Evolutionary conservation across 2,113 vertebrate genomes (phyloP).

Genomic region (Lepus timidus): DNA sequence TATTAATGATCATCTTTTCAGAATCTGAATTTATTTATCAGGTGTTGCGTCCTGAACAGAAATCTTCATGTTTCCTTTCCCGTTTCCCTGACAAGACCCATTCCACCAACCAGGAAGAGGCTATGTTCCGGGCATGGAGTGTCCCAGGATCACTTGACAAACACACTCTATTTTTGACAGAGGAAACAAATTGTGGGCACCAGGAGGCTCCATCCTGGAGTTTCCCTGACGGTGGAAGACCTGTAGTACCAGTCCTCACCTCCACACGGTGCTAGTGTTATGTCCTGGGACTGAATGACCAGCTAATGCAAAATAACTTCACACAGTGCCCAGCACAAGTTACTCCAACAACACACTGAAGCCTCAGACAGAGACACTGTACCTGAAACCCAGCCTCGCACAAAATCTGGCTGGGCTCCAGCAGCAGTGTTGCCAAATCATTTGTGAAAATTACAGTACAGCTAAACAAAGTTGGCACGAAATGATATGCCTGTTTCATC

Average conservation of each 20-base stretch:
- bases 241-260: slow-evolving; percentile 68
- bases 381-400: not conserved
- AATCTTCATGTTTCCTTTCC: not conserved
- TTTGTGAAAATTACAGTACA: slow-evolving; percentile 5
- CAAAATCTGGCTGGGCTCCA: slow-evolving; percentile 12
- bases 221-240: not conserved
- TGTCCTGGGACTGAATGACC: not conserved
- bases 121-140: not conserved
- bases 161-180: not conserved
- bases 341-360: not conserved
- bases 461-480: not conserved
- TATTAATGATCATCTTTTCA: slow-evolving; percentile 16
- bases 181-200: not conserved
- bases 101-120: not conserved
- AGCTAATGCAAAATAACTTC: not conserved
- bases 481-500: not conserved
- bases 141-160: not conserved
- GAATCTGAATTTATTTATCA: slow-evolving; percentile 10
- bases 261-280: slow-evolving; percentile 72
- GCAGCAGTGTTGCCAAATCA: not conserved
- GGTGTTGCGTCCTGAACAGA: slow-evolving; percentile 25
- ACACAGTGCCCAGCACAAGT: not conserved
- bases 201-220: not conserved
- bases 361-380: not conserved
- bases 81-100: not conserved